Evolutionary conservation across 2,797 vertebrate species (phyloP).

Genomic region (Dendrocincla fuliginosa): DNA sequence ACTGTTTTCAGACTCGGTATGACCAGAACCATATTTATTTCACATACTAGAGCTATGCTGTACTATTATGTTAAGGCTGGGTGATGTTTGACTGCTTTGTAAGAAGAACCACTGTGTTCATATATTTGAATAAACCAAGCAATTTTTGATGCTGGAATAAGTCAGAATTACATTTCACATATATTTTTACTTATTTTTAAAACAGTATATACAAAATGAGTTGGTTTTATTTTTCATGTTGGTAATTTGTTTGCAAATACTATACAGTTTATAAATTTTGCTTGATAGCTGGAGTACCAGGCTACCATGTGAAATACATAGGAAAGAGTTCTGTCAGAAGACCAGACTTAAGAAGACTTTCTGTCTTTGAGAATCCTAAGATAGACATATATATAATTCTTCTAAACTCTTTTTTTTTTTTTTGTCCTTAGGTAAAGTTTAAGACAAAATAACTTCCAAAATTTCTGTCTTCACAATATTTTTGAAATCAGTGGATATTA

Average conservation of each 20-base stretch:
- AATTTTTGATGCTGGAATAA: neutral
- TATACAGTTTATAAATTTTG: neutral
- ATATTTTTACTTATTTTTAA: neutral
- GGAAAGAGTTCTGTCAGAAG: neutral
- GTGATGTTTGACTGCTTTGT: neutral
- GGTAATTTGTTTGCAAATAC: neutral
- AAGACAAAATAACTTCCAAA: neutral
- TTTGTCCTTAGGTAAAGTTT: neutral
- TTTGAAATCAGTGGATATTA: neutral
- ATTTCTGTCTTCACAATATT: neutral
- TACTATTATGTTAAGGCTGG: neutral
- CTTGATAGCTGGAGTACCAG: neutral
- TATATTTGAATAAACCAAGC: slow-evolving; percentile 26
- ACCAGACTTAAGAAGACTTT: neutral
- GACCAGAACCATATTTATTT: neutral
- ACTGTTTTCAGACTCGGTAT: neutral
- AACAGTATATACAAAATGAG: neutral
- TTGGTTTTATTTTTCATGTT: neutral
- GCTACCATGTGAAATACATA: neutral
- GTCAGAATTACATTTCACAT: neutral
- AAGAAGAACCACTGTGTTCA: neutral
- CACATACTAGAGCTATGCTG: neutral
- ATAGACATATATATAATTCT: neutral
- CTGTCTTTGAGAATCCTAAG: neutral
- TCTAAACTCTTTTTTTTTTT: neutral